Conservation (phyloP, 2,113 vertebrate genomes). For the Megaceryle maxima region DNA sequence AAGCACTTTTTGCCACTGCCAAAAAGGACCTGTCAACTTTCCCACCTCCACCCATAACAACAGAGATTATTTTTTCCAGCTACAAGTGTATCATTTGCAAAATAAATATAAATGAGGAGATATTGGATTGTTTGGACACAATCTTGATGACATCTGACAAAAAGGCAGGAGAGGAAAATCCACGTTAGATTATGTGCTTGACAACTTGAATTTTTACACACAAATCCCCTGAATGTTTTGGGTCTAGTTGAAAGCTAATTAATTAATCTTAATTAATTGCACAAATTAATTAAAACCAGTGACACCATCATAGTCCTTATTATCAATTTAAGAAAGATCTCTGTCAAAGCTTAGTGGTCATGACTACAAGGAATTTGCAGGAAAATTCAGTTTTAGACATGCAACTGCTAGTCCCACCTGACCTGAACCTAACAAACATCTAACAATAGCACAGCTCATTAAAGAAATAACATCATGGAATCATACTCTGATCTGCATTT, state of each 20-base stretch:
- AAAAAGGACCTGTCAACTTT: conserved; percentile 3
- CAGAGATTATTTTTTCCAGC: neutral
- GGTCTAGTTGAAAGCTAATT: neutral
- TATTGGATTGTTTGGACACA: neutral
- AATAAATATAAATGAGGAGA: conserved; percentile 3
- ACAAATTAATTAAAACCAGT: neutral
- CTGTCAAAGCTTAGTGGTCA: neutral
- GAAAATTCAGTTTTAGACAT: neutral
- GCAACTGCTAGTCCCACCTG: neutral
- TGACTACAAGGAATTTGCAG: neutral
- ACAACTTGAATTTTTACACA: neutral
- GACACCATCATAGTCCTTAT: neutral
- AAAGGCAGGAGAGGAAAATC: neutral
- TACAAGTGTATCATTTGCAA: neutral
- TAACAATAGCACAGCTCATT: neutral
- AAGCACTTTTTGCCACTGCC: neutral
- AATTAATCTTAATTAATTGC: neutral
- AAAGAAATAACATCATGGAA: neutral
- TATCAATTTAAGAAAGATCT: neutral
- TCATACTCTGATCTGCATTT: neutral
- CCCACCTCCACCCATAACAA: neutral
- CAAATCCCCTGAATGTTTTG: neutral
- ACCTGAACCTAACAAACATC: neutral
- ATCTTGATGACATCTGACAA: neutral
- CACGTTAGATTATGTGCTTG: neutral